Evolutionary conservation across 1,140 invertebrate genomes (phyloP).

Genomic region (Monochamus saltuarius): DNA sequence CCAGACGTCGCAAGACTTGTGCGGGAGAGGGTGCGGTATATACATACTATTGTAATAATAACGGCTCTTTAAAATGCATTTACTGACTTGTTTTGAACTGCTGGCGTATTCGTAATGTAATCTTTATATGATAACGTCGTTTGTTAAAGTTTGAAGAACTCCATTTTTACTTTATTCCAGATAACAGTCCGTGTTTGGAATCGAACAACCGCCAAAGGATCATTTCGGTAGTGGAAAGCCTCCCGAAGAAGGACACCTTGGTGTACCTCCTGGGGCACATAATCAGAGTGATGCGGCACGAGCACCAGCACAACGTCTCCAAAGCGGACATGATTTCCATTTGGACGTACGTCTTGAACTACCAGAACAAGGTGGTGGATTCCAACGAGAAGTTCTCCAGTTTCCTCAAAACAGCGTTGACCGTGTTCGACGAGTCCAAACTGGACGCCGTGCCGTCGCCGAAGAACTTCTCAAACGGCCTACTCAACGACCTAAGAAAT

Average conservation of each 20-base stretch:
- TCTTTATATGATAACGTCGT: no score
- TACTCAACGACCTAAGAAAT: slow-evolving; percentile 26
- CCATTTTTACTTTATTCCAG: slow-evolving; percentile 17
- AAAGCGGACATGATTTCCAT: slow-evolving; percentile 24
- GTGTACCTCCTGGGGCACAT: slow-evolving; percentile 93
- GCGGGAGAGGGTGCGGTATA: no score
- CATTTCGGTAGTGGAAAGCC: slow-evolving; percentile 21
- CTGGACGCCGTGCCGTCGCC: slow-evolving; percentile 17
- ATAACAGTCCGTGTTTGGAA: slow-evolving; percentile 25
- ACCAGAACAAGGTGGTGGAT: slow-evolving; percentile 19
- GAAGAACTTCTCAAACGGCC: slow-evolving; percentile 4
- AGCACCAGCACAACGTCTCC: slow-evolving; percentile 10
- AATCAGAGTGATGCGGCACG: slow-evolving; percentile 79
- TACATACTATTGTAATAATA: no score
- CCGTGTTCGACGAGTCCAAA: slow-evolving; percentile 25
- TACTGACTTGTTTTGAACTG: no score
- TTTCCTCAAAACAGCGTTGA: slow-evolving; percentile 23
- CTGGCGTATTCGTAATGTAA: no score
- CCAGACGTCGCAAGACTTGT: no score
- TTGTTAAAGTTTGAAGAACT: no score
- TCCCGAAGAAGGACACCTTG: slow-evolving; percentile 65
- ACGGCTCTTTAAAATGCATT: no score
- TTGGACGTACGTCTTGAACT: slow-evolving; percentile 26
- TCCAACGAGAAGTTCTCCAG: slow-evolving; percentile 18
- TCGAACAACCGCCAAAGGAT: slow-evolving; percentile 18